Base-by-base conservation (phyloP, 2,797 vertebrate genomes). In the Furcifer pardalis region DNA sequence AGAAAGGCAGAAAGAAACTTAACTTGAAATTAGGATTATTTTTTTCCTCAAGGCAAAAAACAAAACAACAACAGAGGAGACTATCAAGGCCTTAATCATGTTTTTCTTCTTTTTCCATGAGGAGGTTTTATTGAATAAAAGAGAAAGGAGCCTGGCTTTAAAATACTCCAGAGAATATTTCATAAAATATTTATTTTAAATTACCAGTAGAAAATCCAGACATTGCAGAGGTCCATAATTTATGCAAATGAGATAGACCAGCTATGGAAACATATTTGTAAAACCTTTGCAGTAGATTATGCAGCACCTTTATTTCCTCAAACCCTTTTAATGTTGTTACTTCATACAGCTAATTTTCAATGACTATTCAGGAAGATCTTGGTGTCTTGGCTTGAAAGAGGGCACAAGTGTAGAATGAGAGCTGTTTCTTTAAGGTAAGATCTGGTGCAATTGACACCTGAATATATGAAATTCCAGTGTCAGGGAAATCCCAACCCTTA, bases 21-120 rank as follows among this genome's bases (percentile, higher is more conserved):
- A 90, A 92, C 89, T n/a, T 91, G 88, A 91, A 91, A 82, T 89
- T 76, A 78, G 86, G 82, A 76, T 92, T 87, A 1, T 91, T 73
- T 90, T 90, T 88, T 89, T 86, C 46, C 21, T 86, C 85, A 82
- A 86, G 86, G 86, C 5, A 7, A 46, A 65, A 86, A 88, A 84
- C 91, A 92, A 84, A 92, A 84, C 71, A 85, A n/a, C n/a, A n/a
- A n/a, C 52, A 56, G 52, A 4, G 13, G 52, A 56, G 52, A 56
- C 17, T 21, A 21, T 0, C 0, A 89, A 71, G 83, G 77, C 37
- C 83, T 90, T 91, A 84, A 79, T 59, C 32, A 82, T 82, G 77
- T 32, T 74, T 91, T 65, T 92, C 46, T 76, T 80, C 37, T 37
- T 76, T 32, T 81, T 25, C n/a, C 40, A 23, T 77, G 79, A 77